Evolutionary conservation across 1,140 invertebrate species (phyloP).

Genomic region (Trichonephila clavata): DNA sequence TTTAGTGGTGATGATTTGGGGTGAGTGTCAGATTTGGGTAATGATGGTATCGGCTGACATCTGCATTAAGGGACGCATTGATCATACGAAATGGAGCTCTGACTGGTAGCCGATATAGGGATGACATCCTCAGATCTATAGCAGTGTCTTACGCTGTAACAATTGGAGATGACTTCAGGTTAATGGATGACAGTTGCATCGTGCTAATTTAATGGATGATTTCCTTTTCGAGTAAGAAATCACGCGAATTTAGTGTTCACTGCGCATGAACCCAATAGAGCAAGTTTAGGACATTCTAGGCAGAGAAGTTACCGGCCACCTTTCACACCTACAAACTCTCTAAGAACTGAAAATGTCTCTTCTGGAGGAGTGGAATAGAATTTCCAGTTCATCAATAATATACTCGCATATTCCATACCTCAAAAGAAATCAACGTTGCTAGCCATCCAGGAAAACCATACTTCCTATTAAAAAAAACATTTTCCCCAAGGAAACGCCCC

Average conservation of each 20-base stretch:
- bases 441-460: too few species aligned
- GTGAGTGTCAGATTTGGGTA: too few species aligned
- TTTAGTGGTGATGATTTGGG: not conserved
- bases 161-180: not conserved
- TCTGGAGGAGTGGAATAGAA: too few species aligned
- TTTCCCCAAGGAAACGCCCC: too few species aligned
- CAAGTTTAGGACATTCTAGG: not conserved
- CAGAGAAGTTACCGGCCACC: not conserved
- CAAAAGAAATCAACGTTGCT: too few species aligned
- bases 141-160: not conserved
- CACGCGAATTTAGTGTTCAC: not conserved
- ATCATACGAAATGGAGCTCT: not conserved
- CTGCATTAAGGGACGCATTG: not conserved
- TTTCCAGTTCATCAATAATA: too few species aligned
- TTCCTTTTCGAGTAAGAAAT: not conserved
- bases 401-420: too few species aligned
- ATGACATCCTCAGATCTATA: not conserved
- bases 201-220: not conserved
- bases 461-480: too few species aligned
- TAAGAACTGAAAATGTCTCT: not conserved
- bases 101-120: not conserved
- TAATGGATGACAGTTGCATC: not conserved
- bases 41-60: not conserved
- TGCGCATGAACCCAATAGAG: not conserved
- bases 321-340: not conserved